phyloP scores from a whole-genome alignment of 2,113 vertebrate species.

The Pomatorhinus ruficollis region DNA sequence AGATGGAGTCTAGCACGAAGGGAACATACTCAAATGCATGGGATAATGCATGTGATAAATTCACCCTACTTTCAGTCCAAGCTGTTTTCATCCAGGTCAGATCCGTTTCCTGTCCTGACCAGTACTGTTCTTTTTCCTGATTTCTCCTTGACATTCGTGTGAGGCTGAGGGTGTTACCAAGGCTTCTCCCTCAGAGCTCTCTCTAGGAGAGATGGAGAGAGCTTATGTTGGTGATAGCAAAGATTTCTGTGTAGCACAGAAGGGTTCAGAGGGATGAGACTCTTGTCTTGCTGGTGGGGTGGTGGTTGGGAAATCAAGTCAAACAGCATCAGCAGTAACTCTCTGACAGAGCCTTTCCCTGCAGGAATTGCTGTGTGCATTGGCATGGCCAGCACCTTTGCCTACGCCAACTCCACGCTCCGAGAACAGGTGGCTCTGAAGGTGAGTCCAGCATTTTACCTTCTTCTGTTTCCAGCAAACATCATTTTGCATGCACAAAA shows the following conservation, averaged over 20 bases:
- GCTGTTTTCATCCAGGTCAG: not conserved
- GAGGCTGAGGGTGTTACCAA: not conserved
- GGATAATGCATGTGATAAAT: not conserved
- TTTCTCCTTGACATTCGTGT: not conserved
- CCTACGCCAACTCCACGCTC: conserved; percentile 91
- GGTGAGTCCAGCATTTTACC: conserved; percentile 73
- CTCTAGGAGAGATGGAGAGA: not conserved
- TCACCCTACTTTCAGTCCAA: not conserved
- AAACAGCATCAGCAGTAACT: not conserved
- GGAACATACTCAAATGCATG: not conserved
- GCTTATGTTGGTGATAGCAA: not conserved
- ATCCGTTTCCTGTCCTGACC: not conserved
- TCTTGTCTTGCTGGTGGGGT: not conserved
- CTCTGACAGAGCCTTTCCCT: not conserved
- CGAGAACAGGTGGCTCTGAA: conserved; percentile 93
- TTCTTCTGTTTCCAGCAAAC: not conserved
- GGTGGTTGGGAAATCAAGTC: not conserved
- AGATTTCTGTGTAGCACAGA: not conserved
- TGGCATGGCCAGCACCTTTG: conserved; percentile 95
- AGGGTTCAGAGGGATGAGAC: not conserved
- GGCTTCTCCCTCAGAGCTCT: not conserved
- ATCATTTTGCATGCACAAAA: not conserved
- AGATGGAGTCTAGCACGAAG: not conserved
- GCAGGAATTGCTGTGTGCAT: conserved; percentile 94
- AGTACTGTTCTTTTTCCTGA: not conserved